Conservation (phyloP, 2,113 vertebrate genomes). For the Coreoperca whiteheadi region DNA sequence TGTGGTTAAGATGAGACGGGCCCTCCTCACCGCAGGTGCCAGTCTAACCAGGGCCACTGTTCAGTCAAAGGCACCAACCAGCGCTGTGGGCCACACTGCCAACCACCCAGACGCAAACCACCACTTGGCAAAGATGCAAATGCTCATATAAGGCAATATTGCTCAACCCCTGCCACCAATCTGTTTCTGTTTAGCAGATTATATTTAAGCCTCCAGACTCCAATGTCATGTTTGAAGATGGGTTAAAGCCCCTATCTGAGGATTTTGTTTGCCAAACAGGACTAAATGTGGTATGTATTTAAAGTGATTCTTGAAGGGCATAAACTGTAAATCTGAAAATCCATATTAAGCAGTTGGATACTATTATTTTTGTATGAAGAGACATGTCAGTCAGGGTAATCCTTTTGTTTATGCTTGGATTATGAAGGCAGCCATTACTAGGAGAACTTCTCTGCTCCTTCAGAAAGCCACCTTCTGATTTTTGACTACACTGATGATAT, state of each 20-base stretch:
- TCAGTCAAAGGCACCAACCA: constrained; percentile 59
- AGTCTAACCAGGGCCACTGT: constrained; percentile 54
- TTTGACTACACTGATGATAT: not conserved
- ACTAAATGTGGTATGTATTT: constrained; percentile 30
- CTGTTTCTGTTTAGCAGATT: constrained; percentile 71
- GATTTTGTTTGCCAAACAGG: constrained; percentile 26
- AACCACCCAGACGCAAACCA: constrained; percentile 57
- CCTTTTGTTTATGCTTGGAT: constrained; percentile 48
- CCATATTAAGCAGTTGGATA: constrained; percentile 43
- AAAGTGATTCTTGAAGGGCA: constrained; percentile 57
- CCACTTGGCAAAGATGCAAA: constrained; percentile 53
- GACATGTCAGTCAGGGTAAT: constrained; percentile 35
- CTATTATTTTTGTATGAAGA: constrained; percentile 45
- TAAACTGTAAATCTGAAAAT: constrained; percentile 53
- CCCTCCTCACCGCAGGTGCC: constrained; percentile 74
- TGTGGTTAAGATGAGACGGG: constrained; percentile 65
- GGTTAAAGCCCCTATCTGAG: constrained; percentile 35
- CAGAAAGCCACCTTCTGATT: constrained; percentile 28
- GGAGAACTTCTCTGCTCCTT: constrained; percentile 26
- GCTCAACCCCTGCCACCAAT: constrained; percentile 57
- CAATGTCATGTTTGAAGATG: constrained; percentile 54
- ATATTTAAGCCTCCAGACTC: constrained; percentile 48
- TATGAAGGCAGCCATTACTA: constrained; percentile 20
- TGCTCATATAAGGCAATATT: constrained; percentile 54
- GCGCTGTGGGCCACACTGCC: constrained; percentile 19